Conservation (phyloP, 2,888 invertebrate species). For the Lepidocyrtinus sp. region DNA sequence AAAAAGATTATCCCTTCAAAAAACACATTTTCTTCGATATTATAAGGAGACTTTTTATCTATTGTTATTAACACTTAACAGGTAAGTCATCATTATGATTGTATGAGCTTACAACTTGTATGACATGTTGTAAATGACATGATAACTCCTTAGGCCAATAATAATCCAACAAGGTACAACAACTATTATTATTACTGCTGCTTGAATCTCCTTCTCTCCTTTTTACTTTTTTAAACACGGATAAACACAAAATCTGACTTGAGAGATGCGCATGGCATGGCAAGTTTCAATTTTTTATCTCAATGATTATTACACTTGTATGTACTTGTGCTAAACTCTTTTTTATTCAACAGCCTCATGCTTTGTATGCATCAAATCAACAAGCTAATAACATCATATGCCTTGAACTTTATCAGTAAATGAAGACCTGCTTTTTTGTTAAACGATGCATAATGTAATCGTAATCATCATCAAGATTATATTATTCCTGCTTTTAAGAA, state of each 20-base stretch:
- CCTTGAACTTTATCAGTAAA: conserved; percentile 33
- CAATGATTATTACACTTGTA: background rate
- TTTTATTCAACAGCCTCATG: background rate
- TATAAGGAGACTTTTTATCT: too few species aligned
- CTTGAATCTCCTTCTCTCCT: background rate
- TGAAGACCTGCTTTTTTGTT: conserved; percentile 29
- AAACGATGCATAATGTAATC: background rate
- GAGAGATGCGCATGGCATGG: background rate
- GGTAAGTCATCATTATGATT: conserved; percentile 45
- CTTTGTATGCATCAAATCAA: conserved; percentile 5
- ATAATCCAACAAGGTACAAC: conserved; percentile 39
- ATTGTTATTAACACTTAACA: conserved; percentile 56
- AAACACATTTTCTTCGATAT: too few species aligned
- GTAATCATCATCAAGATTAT: conserved; percentile 17
- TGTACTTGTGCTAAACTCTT: background rate
- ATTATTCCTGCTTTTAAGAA: conserved; percentile 40
- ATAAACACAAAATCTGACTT: too few species aligned
- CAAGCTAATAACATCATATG: background rate
- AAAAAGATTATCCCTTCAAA: too few species aligned
- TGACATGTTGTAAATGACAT: conserved; percentile 60
- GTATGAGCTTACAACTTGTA: conserved; percentile 48
- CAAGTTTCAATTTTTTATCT: background rate
- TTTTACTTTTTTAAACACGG: background rate
- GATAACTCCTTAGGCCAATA: conserved; percentile 57
- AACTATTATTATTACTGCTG: background rate